Percentiles rank a stretch among this genome's conserved stretches.
Evolutionary conservation across 1,140 invertebrate genomes (phyloP).

Genomic region (Aphidius ervi): DNA sequence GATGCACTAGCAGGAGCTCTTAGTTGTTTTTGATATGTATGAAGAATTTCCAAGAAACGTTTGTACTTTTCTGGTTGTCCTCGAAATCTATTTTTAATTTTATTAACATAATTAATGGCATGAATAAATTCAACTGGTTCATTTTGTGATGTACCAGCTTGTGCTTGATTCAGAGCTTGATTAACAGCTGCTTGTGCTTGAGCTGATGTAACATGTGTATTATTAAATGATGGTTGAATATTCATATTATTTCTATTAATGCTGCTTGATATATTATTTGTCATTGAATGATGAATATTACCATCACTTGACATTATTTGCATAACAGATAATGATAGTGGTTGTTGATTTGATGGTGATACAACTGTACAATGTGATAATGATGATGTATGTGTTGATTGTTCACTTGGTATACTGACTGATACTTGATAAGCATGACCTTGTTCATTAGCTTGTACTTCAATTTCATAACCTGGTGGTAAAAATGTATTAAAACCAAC

Average conservation of each 20-base stretch:
- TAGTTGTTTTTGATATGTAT: constrained; percentile 97
- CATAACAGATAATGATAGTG: constrained; percentile 47
- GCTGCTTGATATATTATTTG: constrained; percentile 43
- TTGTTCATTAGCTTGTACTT: constrained; percentile 88
- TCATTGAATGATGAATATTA: constrained; percentile 45
- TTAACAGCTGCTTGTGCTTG: constrained; percentile 55
- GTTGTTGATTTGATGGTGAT: constrained; percentile 48
- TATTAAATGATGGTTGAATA: constrained; percentile 48
- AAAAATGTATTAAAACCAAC: constrained; percentile 99
- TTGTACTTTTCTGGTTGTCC: constrained; percentile 98
- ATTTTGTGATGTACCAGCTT: constrained; percentile 64
- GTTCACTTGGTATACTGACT: constrained; percentile 77
- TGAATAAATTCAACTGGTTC: constrained; percentile 99
- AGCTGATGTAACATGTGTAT: constrained; percentile 51
- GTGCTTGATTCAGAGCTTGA: constrained; percentile 56
- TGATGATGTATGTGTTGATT: constrained; percentile 54
- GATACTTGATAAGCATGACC: constrained; percentile 71
- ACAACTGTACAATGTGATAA: constrained; percentile 48
- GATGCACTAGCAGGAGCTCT: constrained; percentile 53
- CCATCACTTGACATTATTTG: constrained; percentile 38
- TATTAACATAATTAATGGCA: constrained; percentile 99
- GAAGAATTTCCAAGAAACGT: constrained; percentile 94
- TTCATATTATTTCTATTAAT: constrained; percentile 42
- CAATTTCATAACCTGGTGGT: constrained; percentile 97
- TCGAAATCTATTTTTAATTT: constrained; percentile 98